phyloP scores from a whole-genome alignment of 2,797 vertebrate species.

The Scarus forsteni region DNA sequence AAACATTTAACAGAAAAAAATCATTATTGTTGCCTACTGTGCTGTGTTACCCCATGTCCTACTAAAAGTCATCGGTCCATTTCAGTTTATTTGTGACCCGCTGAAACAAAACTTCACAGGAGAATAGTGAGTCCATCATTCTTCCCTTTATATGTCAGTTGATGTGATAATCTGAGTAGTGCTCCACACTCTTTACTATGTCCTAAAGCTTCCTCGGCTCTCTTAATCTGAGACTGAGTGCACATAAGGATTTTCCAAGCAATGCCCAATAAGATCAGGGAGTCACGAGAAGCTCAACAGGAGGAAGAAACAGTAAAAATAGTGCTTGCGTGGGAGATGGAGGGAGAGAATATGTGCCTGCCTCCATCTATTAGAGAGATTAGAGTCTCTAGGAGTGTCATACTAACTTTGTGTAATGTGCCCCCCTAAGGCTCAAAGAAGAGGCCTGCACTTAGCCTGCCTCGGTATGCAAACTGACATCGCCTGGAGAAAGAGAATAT shows the following conservation, averaged over 20 bases:
- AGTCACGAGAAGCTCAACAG: slow-evolving; percentile 46
- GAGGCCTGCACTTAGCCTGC: slow-evolving; percentile 51
- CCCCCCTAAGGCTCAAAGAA: slow-evolving; percentile 44
- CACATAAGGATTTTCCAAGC: slow-evolving; percentile 41
- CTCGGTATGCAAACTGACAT: slow-evolving; percentile 63
- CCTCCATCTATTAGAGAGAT: slow-evolving; percentile 32
- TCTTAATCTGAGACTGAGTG: slow-evolving; percentile 34
- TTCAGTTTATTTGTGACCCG: too few relatives aligned
- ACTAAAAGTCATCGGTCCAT: too few relatives aligned
- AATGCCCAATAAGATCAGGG: slow-evolving; percentile 52
- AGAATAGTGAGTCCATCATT: too few relatives aligned
- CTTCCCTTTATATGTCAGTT: neutral
- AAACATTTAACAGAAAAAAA: too few relatives aligned
- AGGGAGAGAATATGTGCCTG: slow-evolving; percentile 41
- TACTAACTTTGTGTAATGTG: slow-evolving; percentile 39
- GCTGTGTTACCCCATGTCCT: too few relatives aligned
- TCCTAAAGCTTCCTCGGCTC: slow-evolving; percentile 1
- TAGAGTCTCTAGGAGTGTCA: slow-evolving; percentile 46
- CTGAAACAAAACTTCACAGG: too few relatives aligned
- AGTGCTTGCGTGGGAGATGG: slow-evolving; percentile 17
- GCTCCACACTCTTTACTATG: slow-evolving; percentile 9
- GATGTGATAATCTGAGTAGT: neutral
- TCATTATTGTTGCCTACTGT: too few relatives aligned
- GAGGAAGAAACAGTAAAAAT: slow-evolving; percentile 25
- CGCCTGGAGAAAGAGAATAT: slow-evolving; percentile 36